Evolutionary conservation across 2,113 vertebrate genomes (phyloP).

Genomic region (Aythya baeri): DNA sequence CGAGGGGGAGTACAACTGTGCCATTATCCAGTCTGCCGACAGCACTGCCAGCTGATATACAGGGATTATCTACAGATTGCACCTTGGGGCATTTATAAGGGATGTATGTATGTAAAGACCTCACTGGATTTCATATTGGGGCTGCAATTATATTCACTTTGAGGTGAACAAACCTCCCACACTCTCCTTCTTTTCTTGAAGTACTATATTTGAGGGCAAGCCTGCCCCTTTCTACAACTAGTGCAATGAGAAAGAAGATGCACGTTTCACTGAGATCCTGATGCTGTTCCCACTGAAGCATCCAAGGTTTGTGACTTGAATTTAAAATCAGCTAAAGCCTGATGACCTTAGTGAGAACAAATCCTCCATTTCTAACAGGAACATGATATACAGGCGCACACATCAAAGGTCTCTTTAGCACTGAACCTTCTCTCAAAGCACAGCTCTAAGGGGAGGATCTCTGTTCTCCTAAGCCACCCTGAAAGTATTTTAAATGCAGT

Average conservation of each 20-base stretch:
- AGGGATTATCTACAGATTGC: not conserved
- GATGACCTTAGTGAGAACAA: not conserved
- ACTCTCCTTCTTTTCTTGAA: not conserved
- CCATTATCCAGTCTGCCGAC: not conserved
- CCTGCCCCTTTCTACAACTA: not conserved
- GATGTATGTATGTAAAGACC: not conserved
- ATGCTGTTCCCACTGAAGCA: not conserved
- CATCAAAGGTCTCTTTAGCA: not conserved
- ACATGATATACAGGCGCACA: not conserved
- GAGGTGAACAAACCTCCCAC: not conserved
- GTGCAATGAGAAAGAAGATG: not conserved
- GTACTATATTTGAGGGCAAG: not conserved
- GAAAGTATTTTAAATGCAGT: not conserved
- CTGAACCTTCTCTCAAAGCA: not conserved
- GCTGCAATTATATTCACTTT: not conserved
- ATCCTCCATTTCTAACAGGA: not conserved
- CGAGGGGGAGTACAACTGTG: not conserved
- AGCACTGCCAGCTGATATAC: not conserved
- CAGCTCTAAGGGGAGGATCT: not conserved
- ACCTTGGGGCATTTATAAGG: not conserved
- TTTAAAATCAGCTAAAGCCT: not conserved
- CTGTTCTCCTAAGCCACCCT: not conserved
- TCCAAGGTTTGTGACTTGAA: not conserved
- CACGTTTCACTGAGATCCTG: not conserved
- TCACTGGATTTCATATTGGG: not conserved